phyloP scores from a whole-genome alignment of 1,140 invertebrate genomes.

The Drosophila pseudoananassae region DNA sequence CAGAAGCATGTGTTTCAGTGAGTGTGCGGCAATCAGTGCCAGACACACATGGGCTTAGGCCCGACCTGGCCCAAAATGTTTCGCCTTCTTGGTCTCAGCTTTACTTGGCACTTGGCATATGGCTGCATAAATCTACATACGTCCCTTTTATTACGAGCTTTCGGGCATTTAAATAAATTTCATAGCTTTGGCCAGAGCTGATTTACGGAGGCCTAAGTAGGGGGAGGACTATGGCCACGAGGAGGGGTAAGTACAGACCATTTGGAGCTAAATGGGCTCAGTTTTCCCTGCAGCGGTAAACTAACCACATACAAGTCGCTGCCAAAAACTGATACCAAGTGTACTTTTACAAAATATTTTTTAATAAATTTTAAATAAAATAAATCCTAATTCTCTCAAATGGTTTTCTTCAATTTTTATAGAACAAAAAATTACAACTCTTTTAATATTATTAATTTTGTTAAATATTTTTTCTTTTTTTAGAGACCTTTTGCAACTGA shows the following conservation, averaged over 20 bases:
- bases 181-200: conserved; percentile 68
- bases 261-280: conserved; percentile 75
- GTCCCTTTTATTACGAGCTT: conserved; percentile 77
- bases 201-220: conserved; percentile 53
- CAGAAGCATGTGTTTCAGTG: conserved; percentile 18
- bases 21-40: conserved; percentile 65
- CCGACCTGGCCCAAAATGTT: conserved; percentile 51
- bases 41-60: conserved; percentile 61
- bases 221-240: too few species aligned
- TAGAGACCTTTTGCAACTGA: not conserved
- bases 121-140: conserved; percentile 69
- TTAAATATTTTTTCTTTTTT: not conserved
- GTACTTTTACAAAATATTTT: too few species aligned
- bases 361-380: too few species aligned
- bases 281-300: conserved; percentile 65
- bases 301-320: conserved; percentile 76
- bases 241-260: conserved; percentile 33
- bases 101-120: conserved; percentile 57
- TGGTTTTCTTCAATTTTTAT: too few species aligned
- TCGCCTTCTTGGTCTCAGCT: conserved; percentile 49
- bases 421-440: too few species aligned
- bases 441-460: too few species aligned
- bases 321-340: conserved; percentile 54
- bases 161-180: conserved; percentile 81
- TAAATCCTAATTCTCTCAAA: too few species aligned